Evolutionary conservation across 92 coral and sea anemone genomes (phyloP), one percentile per base, ranked within the genome.

Genomic region (Galaxea fascicularis): DNA sequence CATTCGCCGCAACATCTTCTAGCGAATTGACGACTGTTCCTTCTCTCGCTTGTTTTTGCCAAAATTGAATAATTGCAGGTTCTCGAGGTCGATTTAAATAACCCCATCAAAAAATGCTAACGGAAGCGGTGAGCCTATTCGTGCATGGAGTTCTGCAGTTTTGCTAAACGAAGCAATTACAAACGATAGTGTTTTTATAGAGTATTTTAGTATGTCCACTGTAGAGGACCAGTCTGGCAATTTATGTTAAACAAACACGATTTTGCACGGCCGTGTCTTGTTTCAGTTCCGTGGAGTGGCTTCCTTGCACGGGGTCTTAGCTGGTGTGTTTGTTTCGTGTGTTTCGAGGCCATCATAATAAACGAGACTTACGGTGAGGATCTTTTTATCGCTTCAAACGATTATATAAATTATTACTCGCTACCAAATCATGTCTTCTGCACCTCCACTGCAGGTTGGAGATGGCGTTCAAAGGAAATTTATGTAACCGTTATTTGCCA

Each of bases 31-130:
- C 47, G 82, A 51, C 13, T 73, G 52, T 62, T 58, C 74, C 66
- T 74, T 83, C 13, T 26, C 81, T 83, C 21, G 73, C 22, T 57
- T 83, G 74, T 84, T 92, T 72, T 92, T 72, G 65, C 54, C 53
- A 77, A 87, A 86, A 84, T 77, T 80, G 78, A 66, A 87, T 91
- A 88, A 93, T 93, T 82, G 84, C 53, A 44, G 90, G 89, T 79
- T 78, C 73, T 63, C 81, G 76, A 78, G 79, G 84, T 87, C 83
- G 29, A 69, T 73, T 71, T 79, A 66, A 82, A 86, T 83, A 78
- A 44, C n/a, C 71, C 69, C 91, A 80, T 91, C 98, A 94, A 94
- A 89, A 85, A 88, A 83, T 79, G 93, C 65, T 44, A 59, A 62
- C 60, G 39, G 51, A 51, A 14, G 52, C 67, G 10, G 52, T 56